phyloP scores from a whole-genome alignment of 2,888 invertebrate genomes.

The Drosophila villosipedis region DNA sequence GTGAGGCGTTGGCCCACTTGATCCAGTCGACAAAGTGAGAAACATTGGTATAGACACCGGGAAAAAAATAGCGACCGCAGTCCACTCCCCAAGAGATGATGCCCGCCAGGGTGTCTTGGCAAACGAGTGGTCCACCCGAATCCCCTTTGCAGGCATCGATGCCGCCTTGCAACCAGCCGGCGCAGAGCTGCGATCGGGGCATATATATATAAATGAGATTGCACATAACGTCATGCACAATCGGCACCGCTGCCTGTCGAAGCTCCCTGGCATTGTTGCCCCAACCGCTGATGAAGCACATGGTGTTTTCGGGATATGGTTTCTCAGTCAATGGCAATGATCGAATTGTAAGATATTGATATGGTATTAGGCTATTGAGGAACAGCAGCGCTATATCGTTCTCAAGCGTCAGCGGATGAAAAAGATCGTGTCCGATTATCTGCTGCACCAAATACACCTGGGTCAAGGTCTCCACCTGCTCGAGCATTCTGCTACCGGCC shows the following conservation, averaged over 20 bases:
- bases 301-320: conserved; percentile 18
- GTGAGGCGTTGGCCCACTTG: conserved; percentile 10
- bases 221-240: conserved; percentile 41
- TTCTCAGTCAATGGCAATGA: conserved; percentile 16
- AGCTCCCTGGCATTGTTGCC: conserved; percentile 32
- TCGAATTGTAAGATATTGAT: not conserved
- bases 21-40: conserved; percentile 39
- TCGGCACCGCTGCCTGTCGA: conserved; percentile 47
- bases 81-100: conserved; percentile 52
- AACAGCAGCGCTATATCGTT: conserved; percentile 65
- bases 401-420: conserved; percentile 34
- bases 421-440: conserved; percentile 42
- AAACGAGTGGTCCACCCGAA: conserved; percentile 50
- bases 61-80: conserved; percentile 39
- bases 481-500: conserved; percentile 39
- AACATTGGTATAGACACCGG: conserved; percentile 53
- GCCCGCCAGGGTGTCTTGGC: conserved; percentile 26
- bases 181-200: conserved; percentile 57
- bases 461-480: not conserved
- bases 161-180: conserved; percentile 63
- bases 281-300: conserved; percentile 58
- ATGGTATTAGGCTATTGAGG: conserved; percentile 46
- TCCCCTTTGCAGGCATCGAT: conserved; percentile 55
- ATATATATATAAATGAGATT: conserved; percentile 41
- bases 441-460: conserved; percentile 36